phyloP scores from a whole-genome alignment of 2,797 vertebrate species.

The Nannoperca australis region DNA sequence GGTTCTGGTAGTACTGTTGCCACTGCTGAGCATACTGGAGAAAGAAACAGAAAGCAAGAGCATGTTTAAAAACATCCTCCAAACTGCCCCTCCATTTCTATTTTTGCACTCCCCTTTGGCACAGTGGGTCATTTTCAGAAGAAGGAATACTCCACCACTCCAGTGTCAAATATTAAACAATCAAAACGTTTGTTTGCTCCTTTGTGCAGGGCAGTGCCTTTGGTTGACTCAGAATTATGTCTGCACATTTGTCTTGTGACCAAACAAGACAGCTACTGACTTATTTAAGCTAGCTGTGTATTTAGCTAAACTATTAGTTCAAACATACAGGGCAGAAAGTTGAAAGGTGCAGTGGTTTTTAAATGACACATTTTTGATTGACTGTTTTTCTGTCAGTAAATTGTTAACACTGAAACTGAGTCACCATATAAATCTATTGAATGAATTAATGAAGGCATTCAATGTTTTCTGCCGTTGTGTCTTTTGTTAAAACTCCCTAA shows the following conservation, averaged over 20 bases:
- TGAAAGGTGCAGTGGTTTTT: not conserved
- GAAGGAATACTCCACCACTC: not conserved
- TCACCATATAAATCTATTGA: not conserved
- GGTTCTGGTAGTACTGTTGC: conserved; percentile 97
- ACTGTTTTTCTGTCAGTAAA: not conserved
- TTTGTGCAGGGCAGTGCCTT: not conserved
- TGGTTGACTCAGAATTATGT: not conserved
- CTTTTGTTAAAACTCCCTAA: not conserved
- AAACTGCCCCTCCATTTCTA: not conserved
- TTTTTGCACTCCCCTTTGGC: not conserved
- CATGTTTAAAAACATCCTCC: not conserved
- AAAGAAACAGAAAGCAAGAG: conserved; percentile 1
- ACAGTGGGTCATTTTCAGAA: not conserved
- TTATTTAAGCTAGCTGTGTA: not conserved
- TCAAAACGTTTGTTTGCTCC: not conserved
- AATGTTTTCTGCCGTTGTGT: too few relatives aligned
- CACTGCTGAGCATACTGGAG: conserved; percentile 93
- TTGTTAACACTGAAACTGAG: too few relatives aligned
- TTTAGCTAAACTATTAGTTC: not conserved
- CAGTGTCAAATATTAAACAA: not conserved
- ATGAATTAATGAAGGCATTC: not conserved
- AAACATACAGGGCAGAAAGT: not conserved
- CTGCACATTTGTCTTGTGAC: not conserved
- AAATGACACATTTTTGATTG: not conserved
- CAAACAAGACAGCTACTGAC: not conserved